phyloP scores from a whole-genome alignment of 2,113 vertebrate species.

The Charadrius vociferus region DNA sequence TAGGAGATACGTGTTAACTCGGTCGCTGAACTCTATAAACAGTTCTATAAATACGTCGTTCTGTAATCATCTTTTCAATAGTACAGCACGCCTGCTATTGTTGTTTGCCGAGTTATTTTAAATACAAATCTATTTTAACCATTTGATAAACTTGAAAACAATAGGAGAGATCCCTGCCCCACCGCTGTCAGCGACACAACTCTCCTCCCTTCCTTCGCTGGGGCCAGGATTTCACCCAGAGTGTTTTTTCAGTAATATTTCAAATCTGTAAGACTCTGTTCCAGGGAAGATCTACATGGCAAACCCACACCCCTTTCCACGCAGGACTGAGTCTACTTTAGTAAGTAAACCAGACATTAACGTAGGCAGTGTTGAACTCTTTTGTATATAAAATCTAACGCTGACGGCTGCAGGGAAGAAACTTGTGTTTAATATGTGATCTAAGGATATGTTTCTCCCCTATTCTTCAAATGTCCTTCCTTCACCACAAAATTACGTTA shows the following conservation, averaged over 20 bases:
- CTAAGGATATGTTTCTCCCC: not conserved
- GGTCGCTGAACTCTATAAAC: not conserved
- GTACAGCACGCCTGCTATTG: not conserved
- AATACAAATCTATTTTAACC: not conserved
- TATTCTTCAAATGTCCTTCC: not conserved
- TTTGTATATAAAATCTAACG: not conserved
- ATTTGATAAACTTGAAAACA: constrained; percentile 14
- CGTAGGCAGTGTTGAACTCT: not conserved
- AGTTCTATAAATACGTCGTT: not conserved
- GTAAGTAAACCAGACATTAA: not conserved
- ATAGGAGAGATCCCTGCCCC: not conserved
- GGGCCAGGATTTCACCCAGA: not conserved
- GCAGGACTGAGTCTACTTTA: not conserved
- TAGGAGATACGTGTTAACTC: not conserved
- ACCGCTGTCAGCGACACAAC: not conserved
- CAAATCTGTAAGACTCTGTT: not conserved
- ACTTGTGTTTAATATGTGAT: not conserved
- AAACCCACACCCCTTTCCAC: not conserved
- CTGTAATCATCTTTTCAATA: not conserved
- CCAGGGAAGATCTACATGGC: not conserved
- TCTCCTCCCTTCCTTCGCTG: not conserved
- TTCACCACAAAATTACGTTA: not conserved
- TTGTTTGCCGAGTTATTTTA: not conserved
- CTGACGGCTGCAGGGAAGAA: constrained; percentile 3
- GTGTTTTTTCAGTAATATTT: not conserved